Evolutionary conservation across 2,797 vertebrate genomes (phyloP).

Genomic region (Myripristis jacobus): DNA sequence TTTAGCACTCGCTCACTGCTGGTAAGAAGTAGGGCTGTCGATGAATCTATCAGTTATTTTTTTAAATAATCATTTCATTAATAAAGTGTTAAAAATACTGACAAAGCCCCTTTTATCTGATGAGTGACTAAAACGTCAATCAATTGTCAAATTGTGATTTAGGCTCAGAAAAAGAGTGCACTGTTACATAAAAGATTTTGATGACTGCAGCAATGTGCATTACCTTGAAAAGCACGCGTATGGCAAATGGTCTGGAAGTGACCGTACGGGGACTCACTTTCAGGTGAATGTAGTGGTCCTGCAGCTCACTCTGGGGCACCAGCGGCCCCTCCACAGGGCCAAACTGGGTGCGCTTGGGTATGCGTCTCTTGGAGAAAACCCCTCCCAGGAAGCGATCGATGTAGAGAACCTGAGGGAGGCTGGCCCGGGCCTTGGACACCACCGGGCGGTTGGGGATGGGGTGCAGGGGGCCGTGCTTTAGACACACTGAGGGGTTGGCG

Average conservation of each 20-base stretch:
- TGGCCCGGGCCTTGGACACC: conserved; percentile 93
- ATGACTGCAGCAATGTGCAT: too few relatives aligned
- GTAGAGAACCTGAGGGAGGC: conserved; percentile 94
- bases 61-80: too few relatives aligned
- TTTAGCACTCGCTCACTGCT: too few relatives aligned
- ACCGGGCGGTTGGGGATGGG: conserved; percentile 95
- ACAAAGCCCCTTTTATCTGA: too few relatives aligned
- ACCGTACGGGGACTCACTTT: conserved; percentile 81
- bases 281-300: conserved; percentile 92
- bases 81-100: too few relatives aligned
- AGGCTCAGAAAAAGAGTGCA: too few relatives aligned
- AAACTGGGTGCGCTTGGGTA: conserved; percentile 97
- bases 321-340: conserved; percentile 95
- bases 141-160: too few relatives aligned
- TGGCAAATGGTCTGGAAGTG: not conserved
- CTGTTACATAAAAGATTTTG: too few relatives aligned
- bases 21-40: too few relatives aligned
- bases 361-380: conserved; percentile 95
- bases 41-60: too few relatives aligned
- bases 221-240: not conserved
- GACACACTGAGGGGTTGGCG: conserved; percentile 89
- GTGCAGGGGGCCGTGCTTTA: conserved; percentile 92
- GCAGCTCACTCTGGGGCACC: conserved; percentile 88
- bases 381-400: conserved; percentile 94
- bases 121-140: too few relatives aligned